Base-by-base conservation (phyloP, 2,113 vertebrate species). In the Xiphias gladius region DNA sequence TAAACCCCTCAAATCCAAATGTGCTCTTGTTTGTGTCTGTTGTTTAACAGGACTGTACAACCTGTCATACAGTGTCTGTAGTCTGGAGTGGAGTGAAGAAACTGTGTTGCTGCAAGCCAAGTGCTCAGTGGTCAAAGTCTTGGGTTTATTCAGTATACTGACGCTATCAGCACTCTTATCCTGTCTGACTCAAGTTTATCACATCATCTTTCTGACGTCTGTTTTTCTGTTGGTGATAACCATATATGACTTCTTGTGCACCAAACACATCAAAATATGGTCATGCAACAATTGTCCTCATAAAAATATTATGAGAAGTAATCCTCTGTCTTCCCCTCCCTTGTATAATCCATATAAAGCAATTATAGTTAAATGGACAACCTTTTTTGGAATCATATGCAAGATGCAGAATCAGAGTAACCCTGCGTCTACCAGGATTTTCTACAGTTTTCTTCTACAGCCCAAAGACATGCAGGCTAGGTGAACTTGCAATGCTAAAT, bases 121-220 rank as follows among this genome's bases (percentile, higher is more conserved):
- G 12, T 17, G 24, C n/a, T 71, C 4, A 6, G 4, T 1, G 65
- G 43, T 82, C 86, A 90, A 87, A 87, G 83, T 87, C 57, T 71
- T 58, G 28, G 43, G 30, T 85, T 82, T 11, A 82, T 76, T 63
- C 62, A 16, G 50, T 64, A 20, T 76, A 41, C 0, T 64, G 58
- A 81, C 1, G 5, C 2, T 8, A 32, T 2, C 39, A 16, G 26
- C 0, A 0, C 26, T 43, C 50, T 48, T 71, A 70, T 71, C 58
- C 41, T 66, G 6, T 48, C 20, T 17, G 35, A 46, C 12, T 69
- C 19, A 63, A 6, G 46, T 78, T 78, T 52, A 4, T n/a, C 43
- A 59, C 14, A 1, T 20, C 17, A 35, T 46, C 24, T 43, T 19
- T 59, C 19, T 78, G 77, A 79, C 39, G 1, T 73, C 28, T 43